These are phyloP conservation scores for Clarias fuscus DNA, from an alignment of 2,797 vertebrate species.

Conservation along the genomic window DNA sequence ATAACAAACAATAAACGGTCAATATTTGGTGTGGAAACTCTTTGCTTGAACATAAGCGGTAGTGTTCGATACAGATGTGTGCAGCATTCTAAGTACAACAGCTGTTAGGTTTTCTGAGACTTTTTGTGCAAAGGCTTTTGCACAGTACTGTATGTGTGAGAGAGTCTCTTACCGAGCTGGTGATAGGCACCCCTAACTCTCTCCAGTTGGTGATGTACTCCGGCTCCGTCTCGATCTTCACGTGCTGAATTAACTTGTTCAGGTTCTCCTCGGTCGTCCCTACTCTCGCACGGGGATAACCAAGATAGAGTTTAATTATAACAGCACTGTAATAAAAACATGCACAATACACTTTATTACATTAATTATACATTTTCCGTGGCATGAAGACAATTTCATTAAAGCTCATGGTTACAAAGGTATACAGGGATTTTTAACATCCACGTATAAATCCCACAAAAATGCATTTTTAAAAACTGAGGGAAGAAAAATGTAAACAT, in stretches of 20 bases:
- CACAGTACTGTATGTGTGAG: too few species aligned
- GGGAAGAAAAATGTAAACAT: too few species aligned
- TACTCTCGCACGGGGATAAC: conserved; percentile 58
- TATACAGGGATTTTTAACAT: not conserved
- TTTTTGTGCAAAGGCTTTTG: too few species aligned
- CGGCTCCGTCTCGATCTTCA: conserved; percentile 86
- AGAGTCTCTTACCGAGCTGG: conserved; percentile 70
- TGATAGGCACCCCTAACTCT: conserved; percentile 87
- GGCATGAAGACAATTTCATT: not conserved
- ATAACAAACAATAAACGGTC: too few species aligned
- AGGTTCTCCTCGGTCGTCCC: conserved; percentile 96
- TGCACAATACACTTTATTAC: not conserved
- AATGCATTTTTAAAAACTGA: not conserved
- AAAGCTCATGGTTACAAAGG: not conserved
- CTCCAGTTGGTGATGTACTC: conserved; percentile 96
- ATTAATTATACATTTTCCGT: not conserved
- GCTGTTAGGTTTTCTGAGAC: too few species aligned
- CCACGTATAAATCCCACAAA: not conserved
- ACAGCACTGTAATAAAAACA: not conserved
- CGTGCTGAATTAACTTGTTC: conserved; percentile 93
- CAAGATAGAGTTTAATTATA: not conserved
- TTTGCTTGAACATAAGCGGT: too few species aligned
- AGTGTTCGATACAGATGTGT: too few species aligned
- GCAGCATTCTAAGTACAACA: too few species aligned
- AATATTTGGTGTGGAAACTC: too few species aligned